These are phyloP conservation scores for Ophioninae sp. DNA, from an alignment of 2,888 invertebrate species.

Conservation along the genomic window DNA sequence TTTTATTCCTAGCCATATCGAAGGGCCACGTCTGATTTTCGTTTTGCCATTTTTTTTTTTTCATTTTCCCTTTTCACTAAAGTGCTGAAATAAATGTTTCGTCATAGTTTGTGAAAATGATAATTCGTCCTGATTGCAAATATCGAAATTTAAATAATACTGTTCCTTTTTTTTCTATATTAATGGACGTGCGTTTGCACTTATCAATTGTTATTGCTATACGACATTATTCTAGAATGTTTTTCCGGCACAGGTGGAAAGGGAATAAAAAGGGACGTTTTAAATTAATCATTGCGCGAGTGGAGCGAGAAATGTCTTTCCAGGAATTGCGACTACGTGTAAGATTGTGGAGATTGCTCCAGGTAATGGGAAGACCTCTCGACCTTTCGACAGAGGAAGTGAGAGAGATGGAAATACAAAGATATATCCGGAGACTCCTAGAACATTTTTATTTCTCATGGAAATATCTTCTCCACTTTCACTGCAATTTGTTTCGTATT, in stretches of 20 bases:
- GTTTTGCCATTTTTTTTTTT: no score
- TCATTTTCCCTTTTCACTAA: no score
- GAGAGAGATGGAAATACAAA: background rate
- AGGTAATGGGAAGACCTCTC: conserved; percentile 34
- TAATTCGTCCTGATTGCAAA: background rate
- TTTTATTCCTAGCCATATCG: no score
- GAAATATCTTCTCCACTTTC: conserved; percentile 28
- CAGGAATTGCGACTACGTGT: background rate
- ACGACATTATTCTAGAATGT: background rate
- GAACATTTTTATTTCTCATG: conserved; percentile 41
- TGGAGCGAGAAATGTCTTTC: background rate
- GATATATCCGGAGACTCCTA: background rate
- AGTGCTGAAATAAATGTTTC: no score
- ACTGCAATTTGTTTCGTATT: conserved; percentile 25
- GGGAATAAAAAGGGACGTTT: background rate
- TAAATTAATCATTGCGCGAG: background rate
- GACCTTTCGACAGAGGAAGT: conserved; percentile 2
- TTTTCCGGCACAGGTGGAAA: background rate
- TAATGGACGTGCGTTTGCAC: background rate
- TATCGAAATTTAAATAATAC: background rate
- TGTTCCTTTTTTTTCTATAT: background rate
- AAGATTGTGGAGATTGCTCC: conserved; percentile 8
- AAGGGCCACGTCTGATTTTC: no score
- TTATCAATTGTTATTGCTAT: background rate
- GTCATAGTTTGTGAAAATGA: no score